Evolutionary conservation across 2,888 invertebrate species (phyloP), one percentile per base, ranked within the genome.

Genomic region (Pyrochroa serraticornis): DNA sequence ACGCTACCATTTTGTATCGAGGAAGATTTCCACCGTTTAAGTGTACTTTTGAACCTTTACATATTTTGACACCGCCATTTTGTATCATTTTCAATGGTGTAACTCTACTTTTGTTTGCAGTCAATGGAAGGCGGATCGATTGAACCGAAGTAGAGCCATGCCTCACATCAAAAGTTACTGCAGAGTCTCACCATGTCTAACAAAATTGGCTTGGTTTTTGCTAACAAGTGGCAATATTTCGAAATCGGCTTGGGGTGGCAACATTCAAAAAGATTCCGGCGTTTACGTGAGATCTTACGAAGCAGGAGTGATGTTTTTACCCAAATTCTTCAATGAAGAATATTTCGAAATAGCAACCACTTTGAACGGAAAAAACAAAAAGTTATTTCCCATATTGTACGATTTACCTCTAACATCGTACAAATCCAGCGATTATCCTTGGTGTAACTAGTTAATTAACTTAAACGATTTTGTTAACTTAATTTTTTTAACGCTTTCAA

Each of bases 91-190:
- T n/a, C n/a, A n/a, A n/a, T n/a, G n/a, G n/a, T n/a, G n/a, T n/a
- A n/a, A n/a, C n/a, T n/a, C n/a, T n/a, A n/a, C n/a, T n/a, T n/a
- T n/a, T n/a, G n/a, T 72, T 75, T 78, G 49, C 75, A 93, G 93
- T 73, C 89, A 92, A 68, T 98, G 98, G 98, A 88, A 86, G 70
- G 88, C 93, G 0, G 85, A 85, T 1, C 76, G 80, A 0, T 83
- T 86, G 0, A 79, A 84, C 8, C 83, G 98, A n/a, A 86, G 89
- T 43, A 79, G 84, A 52, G 95, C 96, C 0, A 92, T 95, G 87
- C 99, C 99, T 0, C 98, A 99, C 74, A 93, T 97, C 35, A 99
- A 99, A 78, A 87, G 90, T 0, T 98, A 97, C 76, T 85, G 88
- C 0, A 84, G 97, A 7, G 79, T 88, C 1, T 90, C 91, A 0